Base-by-base conservation (phyloP, 1,140 invertebrate genomes). In the Drosophila repleta region DNA sequence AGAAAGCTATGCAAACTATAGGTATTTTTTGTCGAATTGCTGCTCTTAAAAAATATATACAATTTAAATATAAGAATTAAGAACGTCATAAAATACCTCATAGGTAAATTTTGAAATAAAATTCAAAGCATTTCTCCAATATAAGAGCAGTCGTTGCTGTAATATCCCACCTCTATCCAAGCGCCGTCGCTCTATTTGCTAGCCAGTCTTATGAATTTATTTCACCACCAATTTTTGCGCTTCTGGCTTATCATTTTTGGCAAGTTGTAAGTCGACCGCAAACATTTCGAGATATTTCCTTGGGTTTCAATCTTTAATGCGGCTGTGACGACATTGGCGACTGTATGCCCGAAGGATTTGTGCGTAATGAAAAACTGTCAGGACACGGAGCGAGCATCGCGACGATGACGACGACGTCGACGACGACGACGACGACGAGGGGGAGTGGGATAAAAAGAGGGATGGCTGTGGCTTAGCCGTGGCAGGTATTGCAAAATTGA, bases 331-430 rank as follows among this genome's bases (percentile, higher is more conserved):
- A 62, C 57, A 62, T 55, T 62, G 69, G 71, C 63, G 64, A 37
- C 65, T 74, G 83, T 88, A 76, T 87, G 75, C 82, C 84, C 82
- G 62, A 79, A 88, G 82, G 82, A 87, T 87, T 87, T 87, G 79
- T 88, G 82, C 84, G 83, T 88, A 88, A 87, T 85, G 82, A 88
- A 88, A 87, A 88, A 87, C 83, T 87, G 82, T 79, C 82, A 87
- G 61, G 39, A 29, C 55, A 18, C 20, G 63, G 52, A 35, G 10
- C 32, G 10, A 46, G 37, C 41, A 37, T 45, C 13, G 4, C 7
- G 18, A 4, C 20, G 17, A 35, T 21, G n/a, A 20, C 26, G n/a
- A 15, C 37, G n/a, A 15, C 26, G 60, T n/a, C 5, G 15, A 10
- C 7, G 13, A 7, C 7, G 29, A 2, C 21, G 17, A 37, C 29